Conservation (phyloP, 2,797 vertebrate species). For the Thamnophis elegans region DNA sequence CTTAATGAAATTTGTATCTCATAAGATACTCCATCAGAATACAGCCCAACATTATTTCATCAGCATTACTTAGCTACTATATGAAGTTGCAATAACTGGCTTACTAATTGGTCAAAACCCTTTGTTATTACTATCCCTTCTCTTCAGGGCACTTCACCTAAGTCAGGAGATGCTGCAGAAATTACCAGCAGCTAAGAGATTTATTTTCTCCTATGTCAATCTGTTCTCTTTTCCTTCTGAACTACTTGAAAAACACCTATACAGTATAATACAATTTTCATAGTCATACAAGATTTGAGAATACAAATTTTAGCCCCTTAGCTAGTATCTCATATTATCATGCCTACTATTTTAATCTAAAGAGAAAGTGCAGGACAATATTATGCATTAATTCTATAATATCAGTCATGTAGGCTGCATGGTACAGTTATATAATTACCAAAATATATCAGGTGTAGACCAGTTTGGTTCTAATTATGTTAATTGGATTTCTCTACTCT, state of each 20-base stretch:
- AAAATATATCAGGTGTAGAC: constrained; percentile 24
- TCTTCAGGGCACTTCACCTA: neutral
- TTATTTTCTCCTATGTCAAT: neutral
- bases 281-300: neutral
- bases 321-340: neutral
- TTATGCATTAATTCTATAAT: constrained; percentile 44
- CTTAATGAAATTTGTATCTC: neutral
- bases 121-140: neutral
- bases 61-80: neutral
- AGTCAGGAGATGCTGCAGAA: neutral
- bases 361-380: constrained; percentile 29
- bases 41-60: neutral
- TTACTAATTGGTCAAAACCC: neutral
- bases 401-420: constrained; percentile 21
- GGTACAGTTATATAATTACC: constrained; percentile 31
- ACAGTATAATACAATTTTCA: neutral
- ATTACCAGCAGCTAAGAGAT: neutral
- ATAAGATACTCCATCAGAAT: neutral
- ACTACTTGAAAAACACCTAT: neutral
- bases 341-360: neutral
- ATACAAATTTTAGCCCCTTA: neutral
- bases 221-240: neutral
- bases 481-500: neutral
- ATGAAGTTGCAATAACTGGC: neutral
- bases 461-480: neutral